These are phyloP conservation scores for Chrysina gloriosa DNA, from an alignment of 2,888 invertebrate genomes.

Conservation along the genomic window DNA sequence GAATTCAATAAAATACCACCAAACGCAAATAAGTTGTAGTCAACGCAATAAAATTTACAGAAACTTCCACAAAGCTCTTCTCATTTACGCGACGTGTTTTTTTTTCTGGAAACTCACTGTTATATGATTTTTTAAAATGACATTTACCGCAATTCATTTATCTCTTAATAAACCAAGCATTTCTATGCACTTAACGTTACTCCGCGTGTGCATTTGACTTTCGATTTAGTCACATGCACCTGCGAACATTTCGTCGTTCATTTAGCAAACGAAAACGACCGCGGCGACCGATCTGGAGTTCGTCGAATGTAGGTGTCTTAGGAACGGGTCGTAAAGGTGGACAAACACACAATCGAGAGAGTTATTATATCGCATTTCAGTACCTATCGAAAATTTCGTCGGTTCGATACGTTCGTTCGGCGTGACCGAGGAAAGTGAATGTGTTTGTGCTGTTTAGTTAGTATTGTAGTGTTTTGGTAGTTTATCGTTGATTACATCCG, in stretches of 20 bases:
- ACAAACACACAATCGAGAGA: constrained; percentile 31
- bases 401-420: constrained; percentile 31
- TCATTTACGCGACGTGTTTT: too few relatives aligned
- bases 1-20: too few relatives aligned
- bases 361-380: constrained; percentile 33
- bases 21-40: too few relatives aligned
- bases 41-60: too few relatives aligned
- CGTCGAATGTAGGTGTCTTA: constrained; percentile 33
- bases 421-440: constrained; percentile 1
- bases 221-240: constrained; percentile 30
- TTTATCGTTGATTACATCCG: not conserved
- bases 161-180: not conserved
- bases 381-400: constrained; percentile 34
- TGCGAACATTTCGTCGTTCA: constrained; percentile 28
- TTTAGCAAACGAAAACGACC: constrained; percentile 25
- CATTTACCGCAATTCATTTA: not conserved
- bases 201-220: constrained; percentile 12
- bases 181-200: not conserved
- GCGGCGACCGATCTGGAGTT: constrained; percentile 30
- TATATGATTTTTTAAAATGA: too few relatives aligned
- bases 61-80: too few relatives aligned
- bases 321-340: constrained; percentile 29
- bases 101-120: too few relatives aligned
- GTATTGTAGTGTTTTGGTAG: not conserved
- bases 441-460: too few relatives aligned